phyloP scores from a whole-genome alignment of 2,888 invertebrate genomes.

The Cephus rjabovi region DNA sequence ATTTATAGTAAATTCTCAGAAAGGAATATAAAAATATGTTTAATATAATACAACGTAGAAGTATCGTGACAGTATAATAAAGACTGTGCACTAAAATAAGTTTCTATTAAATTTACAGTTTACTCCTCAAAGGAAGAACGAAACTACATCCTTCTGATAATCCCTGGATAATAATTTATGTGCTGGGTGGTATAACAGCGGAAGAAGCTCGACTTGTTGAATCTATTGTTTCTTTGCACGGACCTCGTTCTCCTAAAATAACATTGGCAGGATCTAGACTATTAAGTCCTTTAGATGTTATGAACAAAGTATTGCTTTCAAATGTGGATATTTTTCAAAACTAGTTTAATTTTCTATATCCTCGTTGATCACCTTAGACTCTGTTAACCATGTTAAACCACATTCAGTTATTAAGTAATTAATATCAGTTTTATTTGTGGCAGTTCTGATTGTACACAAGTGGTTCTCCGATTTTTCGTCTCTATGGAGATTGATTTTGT shows the following conservation, averaged over 20 bases:
- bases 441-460: slow-evolving; percentile 28
- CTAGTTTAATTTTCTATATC: neutral
- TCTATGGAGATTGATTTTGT: slow-evolving; percentile 59
- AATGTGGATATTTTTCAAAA: slow-evolving; percentile 34
- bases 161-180: slow-evolving; percentile 73
- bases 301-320: slow-evolving; percentile 53
- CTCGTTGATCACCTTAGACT: slow-evolving; percentile 9
- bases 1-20: slow-evolving; percentile 6
- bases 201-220: slow-evolving; percentile 73
- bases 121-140: slow-evolving; percentile 69
- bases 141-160: slow-evolving; percentile 74
- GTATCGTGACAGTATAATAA: neutral
- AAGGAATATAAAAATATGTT: neutral
- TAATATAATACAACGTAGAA: neutral
- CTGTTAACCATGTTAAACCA: slow-evolving; percentile 34
- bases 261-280: slow-evolving; percentile 58
- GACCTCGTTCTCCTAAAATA: slow-evolving; percentile 38
- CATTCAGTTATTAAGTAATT: slow-evolving; percentile 26
- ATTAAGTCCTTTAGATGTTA: slow-evolving; percentile 55
- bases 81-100: neutral
- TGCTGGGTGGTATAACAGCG: slow-evolving; percentile 76
- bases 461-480: slow-evolving; percentile 22
- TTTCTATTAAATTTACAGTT: slow-evolving; percentile 65
- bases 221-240: slow-evolving; percentile 36
- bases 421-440: slow-evolving; percentile 19